These are phyloP conservation scores for Capra hircus DNA, from an alignment of 2,113 vertebrate genomes.

Conservation along the genomic window DNA sequence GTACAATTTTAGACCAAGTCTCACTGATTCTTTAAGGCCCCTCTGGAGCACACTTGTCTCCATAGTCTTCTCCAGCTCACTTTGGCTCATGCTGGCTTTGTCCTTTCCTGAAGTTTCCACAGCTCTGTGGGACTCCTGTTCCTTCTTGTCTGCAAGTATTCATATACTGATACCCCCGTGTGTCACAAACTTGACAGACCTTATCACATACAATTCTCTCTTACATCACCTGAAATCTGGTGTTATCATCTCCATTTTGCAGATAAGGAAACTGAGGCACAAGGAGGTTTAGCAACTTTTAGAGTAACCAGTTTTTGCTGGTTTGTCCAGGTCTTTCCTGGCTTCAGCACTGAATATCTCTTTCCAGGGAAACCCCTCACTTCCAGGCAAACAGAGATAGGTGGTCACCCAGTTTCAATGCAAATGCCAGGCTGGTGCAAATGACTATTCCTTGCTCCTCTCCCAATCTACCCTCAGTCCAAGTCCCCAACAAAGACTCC, in stretches of 20 bases:
- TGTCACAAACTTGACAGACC: background rate
- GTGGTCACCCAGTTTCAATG: background rate
- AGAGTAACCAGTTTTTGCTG: background rate
- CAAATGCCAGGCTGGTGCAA: background rate
- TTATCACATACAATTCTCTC: background rate
- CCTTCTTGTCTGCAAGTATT: background rate
- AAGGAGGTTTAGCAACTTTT: background rate
- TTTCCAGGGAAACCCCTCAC: background rate
- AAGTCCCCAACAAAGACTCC: background rate
- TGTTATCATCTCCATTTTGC: background rate
- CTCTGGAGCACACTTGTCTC: background rate
- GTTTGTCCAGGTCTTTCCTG: background rate
- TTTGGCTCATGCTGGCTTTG: background rate
- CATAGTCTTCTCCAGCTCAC: background rate
- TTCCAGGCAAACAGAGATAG: background rate
- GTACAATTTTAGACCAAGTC: background rate
- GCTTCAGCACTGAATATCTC: background rate
- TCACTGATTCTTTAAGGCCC: background rate
- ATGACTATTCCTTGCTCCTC: background rate
- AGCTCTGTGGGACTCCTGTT: background rate
- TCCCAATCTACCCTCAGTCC: background rate
- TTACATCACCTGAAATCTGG: background rate
- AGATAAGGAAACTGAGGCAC: background rate
- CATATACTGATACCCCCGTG: accelerated
- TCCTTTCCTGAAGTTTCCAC: background rate